Conservation (phyloP, 2,113 vertebrate species). For the Gasterosteus aculeatus region DNA sequence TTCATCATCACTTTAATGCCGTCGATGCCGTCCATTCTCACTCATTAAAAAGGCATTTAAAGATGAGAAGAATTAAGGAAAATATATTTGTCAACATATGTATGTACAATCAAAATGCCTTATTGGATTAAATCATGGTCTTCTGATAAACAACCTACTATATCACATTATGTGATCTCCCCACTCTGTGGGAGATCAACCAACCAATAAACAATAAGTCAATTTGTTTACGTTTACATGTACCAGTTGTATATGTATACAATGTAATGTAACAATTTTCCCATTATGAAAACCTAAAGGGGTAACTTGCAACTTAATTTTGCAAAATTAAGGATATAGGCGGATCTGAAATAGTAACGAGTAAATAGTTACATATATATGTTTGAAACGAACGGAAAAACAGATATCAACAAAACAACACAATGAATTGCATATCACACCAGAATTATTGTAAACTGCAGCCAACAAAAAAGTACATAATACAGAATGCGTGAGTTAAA, state of each 20-base stretch:
- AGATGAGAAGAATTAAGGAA: not conserved
- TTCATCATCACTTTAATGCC: conserved; percentile 13
- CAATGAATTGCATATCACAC: too few species aligned
- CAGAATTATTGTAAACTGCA: too few species aligned
- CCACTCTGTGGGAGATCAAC: not conserved
- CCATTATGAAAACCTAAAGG: too few species aligned
- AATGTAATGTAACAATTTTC: too few species aligned
- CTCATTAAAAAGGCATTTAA: not conserved
- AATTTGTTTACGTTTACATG: not conserved
- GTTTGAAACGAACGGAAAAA: too few species aligned
- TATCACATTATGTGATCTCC: not conserved
- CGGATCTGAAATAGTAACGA: too few species aligned
- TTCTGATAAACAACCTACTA: not conserved
- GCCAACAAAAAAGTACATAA: too few species aligned
- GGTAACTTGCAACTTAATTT: too few species aligned
- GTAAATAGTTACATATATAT: too few species aligned
- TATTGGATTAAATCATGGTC: not conserved
- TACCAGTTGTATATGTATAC: not conserved
- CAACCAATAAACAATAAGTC: not conserved
- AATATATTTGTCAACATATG: not conserved
- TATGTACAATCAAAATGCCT: not conserved
- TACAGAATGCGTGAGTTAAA: too few species aligned
- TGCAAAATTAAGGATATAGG: too few species aligned
- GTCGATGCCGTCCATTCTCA: not conserved
- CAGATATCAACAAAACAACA: too few species aligned